Base-by-base conservation (phyloP, 53 echinoderm and acorn worm species). In the Apostichopus leukothele region DNA sequence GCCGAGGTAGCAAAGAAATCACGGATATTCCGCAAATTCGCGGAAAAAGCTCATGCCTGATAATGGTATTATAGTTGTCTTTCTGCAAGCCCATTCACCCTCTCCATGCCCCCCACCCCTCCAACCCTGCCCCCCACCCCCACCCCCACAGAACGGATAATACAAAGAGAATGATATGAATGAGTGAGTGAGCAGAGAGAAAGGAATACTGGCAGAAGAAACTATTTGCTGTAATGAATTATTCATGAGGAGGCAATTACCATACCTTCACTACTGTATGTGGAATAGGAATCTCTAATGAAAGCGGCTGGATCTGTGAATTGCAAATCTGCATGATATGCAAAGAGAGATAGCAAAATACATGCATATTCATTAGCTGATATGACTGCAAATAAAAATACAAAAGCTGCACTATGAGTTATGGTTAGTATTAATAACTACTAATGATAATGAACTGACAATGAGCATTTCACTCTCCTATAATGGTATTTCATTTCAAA, bases 201-300 rank as follows among this genome's bases (percentile, higher is more conserved):
- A 19, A 71, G 71, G 18, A 71, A 6, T 6, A 19, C 13, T 18
- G 71, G 71, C 14, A 71, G 18, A n/a, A 71, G 13, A 19, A 16
- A 13, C 9, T 63, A 63, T 16, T 63, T 13, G 39, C 2, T 39
- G 2, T 8, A 11, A 25, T 76, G 77, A 76, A 76, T 25, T 76
- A 76, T 76, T 76, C 77, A 53, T 81, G 83, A 81, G 39, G 39
- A 39, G 83, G 12, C 54, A 14, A 54, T 81, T 74, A 87, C 75
- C 75, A 75, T 87, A 87, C 88, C 88, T 87, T 87, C 75, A 87
- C 75, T 87, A 75, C 87, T 87, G 73, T 87, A 26, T 52, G 87
- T 87, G 87, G 87, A 87, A 75, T 87, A 87, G 74, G 87, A 87
- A 54, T 87, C 87, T 87, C 87, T 87, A 74, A 87, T 87, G 20